Percentiles rank a stretch among this genome's conserved stretches.
Evolutionary conservation across 2,797 vertebrate species (phyloP).

Genomic region (Vultur gryphus): DNA sequence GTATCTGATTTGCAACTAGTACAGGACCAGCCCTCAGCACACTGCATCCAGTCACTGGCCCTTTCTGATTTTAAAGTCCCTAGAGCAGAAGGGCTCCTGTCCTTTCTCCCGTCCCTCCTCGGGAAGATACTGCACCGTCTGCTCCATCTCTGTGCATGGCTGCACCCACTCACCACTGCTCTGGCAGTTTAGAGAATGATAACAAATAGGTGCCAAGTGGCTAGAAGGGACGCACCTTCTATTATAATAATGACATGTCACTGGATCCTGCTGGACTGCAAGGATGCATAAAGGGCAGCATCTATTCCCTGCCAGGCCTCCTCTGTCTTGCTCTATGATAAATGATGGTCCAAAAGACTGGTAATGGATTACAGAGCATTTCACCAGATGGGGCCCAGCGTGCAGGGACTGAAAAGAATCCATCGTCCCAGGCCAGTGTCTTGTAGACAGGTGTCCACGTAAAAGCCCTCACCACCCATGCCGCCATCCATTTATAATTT

Average conservation of each 20-base stretch:
- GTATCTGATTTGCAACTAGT: rapidly evolving
- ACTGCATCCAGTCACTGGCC: not conserved
- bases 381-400: constrained; percentile 21
- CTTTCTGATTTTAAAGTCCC: not conserved
- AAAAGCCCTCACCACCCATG: not conserved
- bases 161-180: not conserved
- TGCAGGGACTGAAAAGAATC: not conserved
- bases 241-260: not conserved
- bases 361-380: not conserved
- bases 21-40: not conserved
- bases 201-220: not conserved
- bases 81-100: not conserved
- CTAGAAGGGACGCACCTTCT: not conserved
- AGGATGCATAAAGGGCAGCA: constrained; percentile 14
- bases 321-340: not conserved
- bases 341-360: not conserved
- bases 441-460: not conserved
- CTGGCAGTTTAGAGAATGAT: not conserved
- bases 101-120: not conserved
- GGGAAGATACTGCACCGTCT: rapidly evolving
- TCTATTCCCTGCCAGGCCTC: constrained; percentile 10
- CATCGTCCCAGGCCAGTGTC: not conserved
- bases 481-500: not conserved
- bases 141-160: not conserved
- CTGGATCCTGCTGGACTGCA: not conserved